phyloP scores from a whole-genome alignment of 1,140 invertebrate species.

The Ceratitis capitata region DNA sequence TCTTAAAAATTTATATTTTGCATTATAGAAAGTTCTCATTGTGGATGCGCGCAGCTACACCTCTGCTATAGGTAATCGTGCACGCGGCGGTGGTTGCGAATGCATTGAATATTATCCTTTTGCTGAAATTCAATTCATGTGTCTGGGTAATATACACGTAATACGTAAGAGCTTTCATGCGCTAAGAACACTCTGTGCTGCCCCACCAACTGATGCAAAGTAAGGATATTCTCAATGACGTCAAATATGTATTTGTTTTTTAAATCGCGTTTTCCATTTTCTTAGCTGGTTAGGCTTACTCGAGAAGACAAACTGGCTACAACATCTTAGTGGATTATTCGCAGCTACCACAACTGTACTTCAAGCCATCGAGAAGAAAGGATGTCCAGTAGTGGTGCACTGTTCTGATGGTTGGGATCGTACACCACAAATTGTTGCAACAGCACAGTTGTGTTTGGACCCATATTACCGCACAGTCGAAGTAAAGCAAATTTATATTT shows the following conservation, averaged over 20 bases:
- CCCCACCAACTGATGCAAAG: constrained; percentile 81
- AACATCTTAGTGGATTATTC: constrained; percentile 85
- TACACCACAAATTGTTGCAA: constrained; percentile 91
- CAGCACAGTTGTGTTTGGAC: constrained; percentile 92
- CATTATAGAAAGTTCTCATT: constrained; percentile 85
- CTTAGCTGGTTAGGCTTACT: constrained; percentile 86
- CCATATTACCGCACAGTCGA: constrained; percentile 92
- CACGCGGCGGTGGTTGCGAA: constrained; percentile 95
- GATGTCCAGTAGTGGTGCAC: constrained; percentile 91
- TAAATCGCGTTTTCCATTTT: constrained; percentile 49
- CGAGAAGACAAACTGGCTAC: constrained; percentile 90
- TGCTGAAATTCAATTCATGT: constrained; percentile 97
- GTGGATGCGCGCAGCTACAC: constrained; percentile 95
- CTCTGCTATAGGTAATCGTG: constrained; percentile 93
- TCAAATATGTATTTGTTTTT: not conserved
- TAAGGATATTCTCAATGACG: constrained; percentile 66
- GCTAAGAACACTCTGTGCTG: constrained; percentile 78
- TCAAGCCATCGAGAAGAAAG: constrained; percentile 82
- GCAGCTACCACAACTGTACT: constrained; percentile 82
- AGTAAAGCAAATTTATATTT: constrained; percentile 67
- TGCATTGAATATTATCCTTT: constrained; percentile 93
- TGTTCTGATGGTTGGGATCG: constrained; percentile 98
- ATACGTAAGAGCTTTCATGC: constrained; percentile 88
- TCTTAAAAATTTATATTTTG: not conserved
- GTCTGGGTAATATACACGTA: constrained; percentile 95